Conservation (phyloP, 2,888 invertebrate species). For the Erpobdella octoculata region DNA sequence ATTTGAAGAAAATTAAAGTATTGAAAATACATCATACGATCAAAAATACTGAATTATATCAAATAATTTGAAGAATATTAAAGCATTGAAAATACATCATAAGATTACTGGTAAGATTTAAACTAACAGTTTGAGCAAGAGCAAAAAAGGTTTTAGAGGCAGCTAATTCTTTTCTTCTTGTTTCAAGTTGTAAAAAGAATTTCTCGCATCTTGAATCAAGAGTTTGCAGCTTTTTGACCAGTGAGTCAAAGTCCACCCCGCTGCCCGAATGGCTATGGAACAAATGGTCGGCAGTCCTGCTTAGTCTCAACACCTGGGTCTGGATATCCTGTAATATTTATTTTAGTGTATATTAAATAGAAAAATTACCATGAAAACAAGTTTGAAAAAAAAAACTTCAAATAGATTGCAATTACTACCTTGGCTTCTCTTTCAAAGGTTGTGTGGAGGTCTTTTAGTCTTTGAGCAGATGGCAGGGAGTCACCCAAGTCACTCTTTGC, state of each 20-base stretch:
- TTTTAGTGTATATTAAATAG: not conserved
- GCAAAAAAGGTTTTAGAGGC: constrained; percentile 67
- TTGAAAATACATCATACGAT: too few species aligned
- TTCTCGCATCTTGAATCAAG: constrained; percentile 54
- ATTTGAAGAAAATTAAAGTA: too few species aligned
- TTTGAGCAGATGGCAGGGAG: constrained; percentile 63
- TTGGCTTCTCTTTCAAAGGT: constrained; percentile 66
- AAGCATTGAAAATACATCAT: not conserved
- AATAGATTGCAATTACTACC: constrained; percentile 52
- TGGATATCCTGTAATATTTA: constrained; percentile 64
- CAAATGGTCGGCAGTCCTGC: constrained; percentile 69
- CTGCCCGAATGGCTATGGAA: constrained; percentile 63
- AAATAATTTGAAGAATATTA: too few species aligned
- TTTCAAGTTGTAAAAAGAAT: constrained; percentile 66
- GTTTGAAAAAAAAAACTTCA: not conserved
- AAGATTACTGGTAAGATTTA: not conserved
- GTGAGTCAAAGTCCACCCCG: constrained; percentile 49
- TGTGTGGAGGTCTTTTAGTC: constrained; percentile 63
- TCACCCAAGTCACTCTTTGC: constrained; percentile 62
- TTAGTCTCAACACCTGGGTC: constrained; percentile 68
- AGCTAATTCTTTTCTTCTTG: constrained; percentile 62
- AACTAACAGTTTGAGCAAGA: constrained; percentile 61
- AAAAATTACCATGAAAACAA: not conserved
- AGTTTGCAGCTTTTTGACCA: constrained; percentile 46
- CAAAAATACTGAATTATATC: too few species aligned